A percentile compares a stretch with the other conserved stretches of the same genome.
These are phyloP conservation scores for Helostoma temminkii DNA, from an alignment of 2,797 vertebrate genomes.

Conservation along the genomic window DNA sequence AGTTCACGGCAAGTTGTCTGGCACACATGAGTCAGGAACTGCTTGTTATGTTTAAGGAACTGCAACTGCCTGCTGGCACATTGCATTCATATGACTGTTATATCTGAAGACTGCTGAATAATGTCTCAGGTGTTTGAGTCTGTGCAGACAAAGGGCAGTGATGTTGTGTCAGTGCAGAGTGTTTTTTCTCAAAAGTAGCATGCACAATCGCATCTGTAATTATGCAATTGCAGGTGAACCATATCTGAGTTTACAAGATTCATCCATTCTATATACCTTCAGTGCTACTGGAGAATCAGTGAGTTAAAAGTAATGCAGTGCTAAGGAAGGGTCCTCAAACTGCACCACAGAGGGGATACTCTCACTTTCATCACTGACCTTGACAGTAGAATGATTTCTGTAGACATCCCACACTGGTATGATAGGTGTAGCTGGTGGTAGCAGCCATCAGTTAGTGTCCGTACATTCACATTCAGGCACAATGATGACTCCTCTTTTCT, in stretches of 20 bases:
- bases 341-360: conserved; percentile 7
- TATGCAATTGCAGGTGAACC: not conserved
- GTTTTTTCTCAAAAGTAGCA: not conserved
- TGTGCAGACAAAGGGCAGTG: conserved; percentile 12
- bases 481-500: conserved; percentile 36
- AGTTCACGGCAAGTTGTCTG: conserved; percentile 31
- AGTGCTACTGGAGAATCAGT: not conserved
- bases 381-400: conserved; percentile 39
- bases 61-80: conserved; percentile 20
- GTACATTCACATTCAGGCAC: conserved; percentile 53
- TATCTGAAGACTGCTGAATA: conserved; percentile 19
- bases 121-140: conserved; percentile 26
- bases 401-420: conserved; percentile 27
- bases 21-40: conserved; percentile 26
- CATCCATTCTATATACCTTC: not conserved
- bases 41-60: conserved; percentile 39
- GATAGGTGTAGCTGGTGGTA: conserved; percentile 30
- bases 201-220: conserved; percentile 14
- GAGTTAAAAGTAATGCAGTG: not conserved
- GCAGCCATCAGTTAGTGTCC: conserved; percentile 52
- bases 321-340: not conserved
- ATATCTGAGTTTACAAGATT: conserved; percentile 5
- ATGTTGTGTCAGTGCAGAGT: conserved; percentile 14
- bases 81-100: conserved; percentile 23
- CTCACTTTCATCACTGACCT: conserved; percentile 40